A percentile compares a stretch with the other conserved stretches of the same genome.
phyloP scores from a whole-genome alignment of 2,888 invertebrate species.

The Erannis defoliaria region DNA sequence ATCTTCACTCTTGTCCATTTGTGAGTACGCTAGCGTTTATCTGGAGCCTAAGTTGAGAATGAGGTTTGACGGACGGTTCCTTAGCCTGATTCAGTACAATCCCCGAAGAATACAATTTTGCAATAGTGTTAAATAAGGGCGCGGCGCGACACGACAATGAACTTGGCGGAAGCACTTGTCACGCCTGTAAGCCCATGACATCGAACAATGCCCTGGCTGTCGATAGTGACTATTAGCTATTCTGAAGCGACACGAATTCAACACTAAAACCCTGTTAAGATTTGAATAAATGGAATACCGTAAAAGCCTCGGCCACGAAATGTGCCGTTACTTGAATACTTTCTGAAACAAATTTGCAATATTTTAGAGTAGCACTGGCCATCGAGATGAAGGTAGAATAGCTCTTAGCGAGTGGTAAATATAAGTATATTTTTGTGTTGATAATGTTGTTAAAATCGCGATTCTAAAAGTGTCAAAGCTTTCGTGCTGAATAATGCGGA shows the following conservation, averaged over 20 bases:
- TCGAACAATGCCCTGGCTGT: conserved; percentile 72
- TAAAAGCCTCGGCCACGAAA: conserved; percentile 13
- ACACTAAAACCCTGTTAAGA: conserved; percentile 35
- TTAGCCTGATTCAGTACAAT: not conserved
- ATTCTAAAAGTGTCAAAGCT: not conserved
- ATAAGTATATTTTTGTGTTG: too few species aligned
- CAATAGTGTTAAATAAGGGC: conserved; percentile 53
- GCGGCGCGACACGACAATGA: conserved; percentile 76
- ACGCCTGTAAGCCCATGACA: conserved; percentile 72
- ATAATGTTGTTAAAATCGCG: not conserved
- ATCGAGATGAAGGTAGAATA: too few species aligned
- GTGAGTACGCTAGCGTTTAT: too few species aligned
- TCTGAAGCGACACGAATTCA: conserved; percentile 45
- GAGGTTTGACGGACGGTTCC: too few species aligned
- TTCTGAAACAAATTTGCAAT: not conserved
- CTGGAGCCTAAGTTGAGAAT: too few species aligned
- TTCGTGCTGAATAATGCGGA: not conserved
- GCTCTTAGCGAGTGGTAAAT: too few species aligned
- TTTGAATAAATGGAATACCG: conserved; percentile 23
- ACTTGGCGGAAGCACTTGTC: conserved; percentile 84
- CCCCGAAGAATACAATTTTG: conserved; percentile 3
- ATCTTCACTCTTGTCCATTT: too few species aligned
- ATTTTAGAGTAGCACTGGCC: not conserved
- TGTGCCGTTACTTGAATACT: conserved; percentile 15
- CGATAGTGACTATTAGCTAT: conserved; percentile 66